Evolutionary conservation across 2,888 invertebrate species (phyloP), one percentile per base, ranked within the genome.

Genomic region (Boloria euphrosyne): DNA sequence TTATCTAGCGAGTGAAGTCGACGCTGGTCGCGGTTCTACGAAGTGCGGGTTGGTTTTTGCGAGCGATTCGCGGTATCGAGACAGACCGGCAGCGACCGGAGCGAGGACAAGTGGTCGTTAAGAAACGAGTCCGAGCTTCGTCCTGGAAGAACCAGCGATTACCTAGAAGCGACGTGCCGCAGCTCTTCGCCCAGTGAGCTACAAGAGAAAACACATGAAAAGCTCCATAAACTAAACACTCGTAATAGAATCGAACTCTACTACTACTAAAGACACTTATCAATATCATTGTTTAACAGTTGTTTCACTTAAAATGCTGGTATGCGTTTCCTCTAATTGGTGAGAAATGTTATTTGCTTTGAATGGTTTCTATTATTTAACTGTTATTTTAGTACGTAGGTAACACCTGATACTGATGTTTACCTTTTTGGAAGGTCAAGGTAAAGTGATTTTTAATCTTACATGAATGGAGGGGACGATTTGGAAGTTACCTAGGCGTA

Each of bases 1-100:
- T 81, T 83, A 83, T 82, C 77, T 77, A 80, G 75, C 77, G 68
- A 65, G 61, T 59, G 58, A 65, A 62, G 63, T 66, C 66, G 68
- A 57, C 66, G 68, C 69, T 60, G 62, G 68, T 55, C 63, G 69
- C 68, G 67, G 58, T 80, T 78, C 77, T 70, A 68, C 74, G 79
- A 78, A 79, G 69, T 64, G 60, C 38, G 68, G 46, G 62, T 66
- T 66, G 52, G 55, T 80, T 80, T 82, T 82, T 82, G 72, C 75
- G 43, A 63, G 49, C 70, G 67, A 66, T 78, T 76, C 77, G 74
- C 75, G 66, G 73, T 71, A 72, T 59, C 53, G 69, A 55, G 57
- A 59, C 59, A 31, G 61, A 51, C 62, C 58, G 47, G 61, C 60
- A 51, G 67, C 50, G 38, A 13, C 49, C 38, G 60, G 46, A 59